Evolutionary conservation across 1,140 invertebrate genomes (phyloP), one percentile per base, ranked within the genome.

Genomic region (Aphelenchoides besseyi): DNA sequence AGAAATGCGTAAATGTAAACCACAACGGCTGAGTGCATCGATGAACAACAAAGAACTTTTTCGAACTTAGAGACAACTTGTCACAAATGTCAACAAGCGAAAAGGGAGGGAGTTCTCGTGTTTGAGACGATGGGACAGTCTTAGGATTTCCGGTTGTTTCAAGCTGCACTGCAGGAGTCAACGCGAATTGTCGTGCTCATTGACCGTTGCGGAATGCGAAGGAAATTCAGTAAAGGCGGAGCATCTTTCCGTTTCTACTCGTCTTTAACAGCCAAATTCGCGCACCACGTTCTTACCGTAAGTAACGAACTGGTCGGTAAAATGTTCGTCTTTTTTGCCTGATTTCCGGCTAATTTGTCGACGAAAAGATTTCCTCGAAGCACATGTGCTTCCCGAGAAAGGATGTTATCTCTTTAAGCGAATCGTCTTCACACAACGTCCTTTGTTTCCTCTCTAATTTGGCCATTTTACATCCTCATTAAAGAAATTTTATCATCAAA

Each of bases 21-120:
- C 5, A n/a, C 5, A 18, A 23, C 18, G 55, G 55, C 26, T 23
- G 5, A 33, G 55, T 29, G 18, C 16, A 59, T 12, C 18, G 18
- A 59, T 33, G 5, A 23, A 5, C 18, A 23, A 23, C 41, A 23
- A 23, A 48, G 12, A 23, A 48, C 41, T 48, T 48, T 48, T 12
- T 48, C 55, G 55, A 59, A 59, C 5, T 59, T 23, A 33, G 5
- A 33, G 55, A 59, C 55, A 33, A 59, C 5, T n/a, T 8, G n/a
- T 8, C 37, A 41, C 37, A 41, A 41, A 8, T n/a, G 37, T 8
- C 5, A 41, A n/a, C n/a, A 5, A n/a, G 37, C 37, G n/a, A 41
- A 5, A 41, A 41, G 5, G 5, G 5, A 33, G 18, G 5, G 18
- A 59, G 5, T 33, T n/a, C n/a, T n/a, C n/a, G n/a, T 5, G 5